These are phyloP conservation scores for Drymonia ruficornis DNA, from an alignment of 2,888 invertebrate species.

Conservation along the genomic window DNA sequence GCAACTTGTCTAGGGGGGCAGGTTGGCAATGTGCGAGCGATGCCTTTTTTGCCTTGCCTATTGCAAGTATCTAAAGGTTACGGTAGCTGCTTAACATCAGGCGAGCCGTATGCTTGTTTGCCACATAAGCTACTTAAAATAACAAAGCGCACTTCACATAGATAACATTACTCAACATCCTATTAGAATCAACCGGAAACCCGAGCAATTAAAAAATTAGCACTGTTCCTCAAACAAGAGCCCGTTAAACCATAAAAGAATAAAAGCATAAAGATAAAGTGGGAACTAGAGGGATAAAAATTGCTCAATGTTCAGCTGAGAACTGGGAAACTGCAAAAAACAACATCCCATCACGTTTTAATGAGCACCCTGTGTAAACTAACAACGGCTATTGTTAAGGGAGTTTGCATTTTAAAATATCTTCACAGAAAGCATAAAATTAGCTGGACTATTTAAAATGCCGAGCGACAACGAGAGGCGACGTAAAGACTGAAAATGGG, in stretches of 20 bases:
- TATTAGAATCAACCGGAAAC: background rate
- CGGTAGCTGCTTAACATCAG: too few species aligned
- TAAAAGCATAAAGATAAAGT: slow-evolving; percentile 3
- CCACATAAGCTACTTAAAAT: too few species aligned
- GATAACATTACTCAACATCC: too few species aligned
- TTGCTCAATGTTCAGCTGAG: slow-evolving; percentile 14
- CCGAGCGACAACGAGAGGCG: slow-evolving; percentile 32
- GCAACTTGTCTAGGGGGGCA: too few species aligned
- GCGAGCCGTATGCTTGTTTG: too few species aligned
- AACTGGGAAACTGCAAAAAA: slow-evolving; percentile 8
- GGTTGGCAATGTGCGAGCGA: too few species aligned
- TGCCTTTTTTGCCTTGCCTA: too few species aligned
- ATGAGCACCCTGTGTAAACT: slow-evolving; percentile 31
- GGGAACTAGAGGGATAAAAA: background rate
- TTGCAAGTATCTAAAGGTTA: too few species aligned
- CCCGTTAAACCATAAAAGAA: slow-evolving; percentile 7
- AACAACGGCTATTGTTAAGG: slow-evolving; percentile 30
- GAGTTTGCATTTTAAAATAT: slow-evolving; percentile 43
- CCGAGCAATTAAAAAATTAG: background rate
- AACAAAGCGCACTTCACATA: too few species aligned
- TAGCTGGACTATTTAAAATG: slow-evolving; percentile 57
- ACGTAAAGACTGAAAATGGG: slow-evolving; percentile 41
- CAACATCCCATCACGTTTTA: slow-evolving; percentile 18
- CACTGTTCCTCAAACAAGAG: slow-evolving; percentile 1
- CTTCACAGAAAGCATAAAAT: slow-evolving; percentile 47